A percentile compares a stretch with the other conserved stretches of the same genome.
Conservation (phyloP, 2,888 invertebrate species). For the Drosophila borealis region DNA sequence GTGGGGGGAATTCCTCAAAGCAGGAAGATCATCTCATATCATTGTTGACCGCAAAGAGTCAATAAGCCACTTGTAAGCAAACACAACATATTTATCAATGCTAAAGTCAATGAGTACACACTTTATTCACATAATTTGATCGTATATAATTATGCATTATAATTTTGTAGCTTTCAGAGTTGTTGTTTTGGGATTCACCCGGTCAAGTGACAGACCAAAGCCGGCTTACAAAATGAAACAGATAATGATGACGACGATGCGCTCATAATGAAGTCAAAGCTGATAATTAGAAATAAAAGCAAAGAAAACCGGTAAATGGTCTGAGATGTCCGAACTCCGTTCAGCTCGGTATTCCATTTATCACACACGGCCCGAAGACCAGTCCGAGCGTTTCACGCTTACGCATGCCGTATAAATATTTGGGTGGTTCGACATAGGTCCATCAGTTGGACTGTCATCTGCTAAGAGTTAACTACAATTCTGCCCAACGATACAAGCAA, state of each 20-base stretch:
- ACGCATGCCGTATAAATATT: constrained; percentile 67
- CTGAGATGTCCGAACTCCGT: constrained; percentile 26
- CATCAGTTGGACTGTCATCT: constrained; percentile 62
- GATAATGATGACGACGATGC: constrained; percentile 21
- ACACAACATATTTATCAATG: constrained; percentile 8
- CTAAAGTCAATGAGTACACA: constrained; percentile 11
- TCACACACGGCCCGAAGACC: constrained; percentile 22
- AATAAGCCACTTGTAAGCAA: constrained; percentile 14
- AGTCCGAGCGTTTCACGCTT: neutral
- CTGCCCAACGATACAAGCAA: constrained; percentile 14
- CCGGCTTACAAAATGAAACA: constrained; percentile 15
- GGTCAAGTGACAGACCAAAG: constrained; percentile 42
- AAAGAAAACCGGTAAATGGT: constrained; percentile 67
- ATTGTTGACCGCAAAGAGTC: neutral
- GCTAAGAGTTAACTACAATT: constrained; percentile 30
- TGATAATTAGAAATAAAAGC: constrained; percentile 63
- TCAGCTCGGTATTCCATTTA: constrained; percentile 36
- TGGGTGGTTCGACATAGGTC: constrained; percentile 26
- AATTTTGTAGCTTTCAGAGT: constrained; percentile 8
- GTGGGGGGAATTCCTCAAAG: constrained; percentile 28
- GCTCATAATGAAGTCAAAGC: constrained; percentile 19
- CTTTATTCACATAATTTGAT: constrained; percentile 11
- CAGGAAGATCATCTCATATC: constrained; percentile 43
- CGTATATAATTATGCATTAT: constrained; percentile 35
- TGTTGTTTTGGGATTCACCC: constrained; percentile 60